Base-by-base conservation (phyloP, 2,113 vertebrate genomes). In the Poeciliopsis turrubarensis region DNA sequence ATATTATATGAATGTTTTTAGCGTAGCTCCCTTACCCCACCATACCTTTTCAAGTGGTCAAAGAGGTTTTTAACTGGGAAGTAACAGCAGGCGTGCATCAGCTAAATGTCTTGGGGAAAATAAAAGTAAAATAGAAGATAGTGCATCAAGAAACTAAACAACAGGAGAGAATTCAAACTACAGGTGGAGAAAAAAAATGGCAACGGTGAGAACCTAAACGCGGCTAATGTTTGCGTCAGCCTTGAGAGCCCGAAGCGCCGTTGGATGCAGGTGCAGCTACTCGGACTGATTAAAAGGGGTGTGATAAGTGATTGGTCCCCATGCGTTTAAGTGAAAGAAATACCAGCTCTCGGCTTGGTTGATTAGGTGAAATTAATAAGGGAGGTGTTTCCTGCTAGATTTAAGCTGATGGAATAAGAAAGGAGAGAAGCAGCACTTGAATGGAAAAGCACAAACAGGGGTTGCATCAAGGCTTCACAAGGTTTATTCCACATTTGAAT, bases 261-360 rank as follows among this genome's bases (percentile, higher is more conserved):
- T 54, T 66, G 41, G 65, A 30, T 72, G 77, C 78, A 89, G 83
- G 65, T 82, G 68, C 44, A 39, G 64, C 57, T 82, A 85, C 83
- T 78, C 82, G 82, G 67, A 79, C 37, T 87, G 84, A 89, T 86
- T 71, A 85, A 80, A 32, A 79, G 22, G 37, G 77, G 61, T 60
- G 26, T 70, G 69, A 78, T 79, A 71, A 73, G 70, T 68, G 72
- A 87, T 76, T 64, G 65, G 70, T 73, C 77, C 51, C 68, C 73
- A 13, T 31, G 68, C 32, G 47, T 19, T 1, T 37, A 34, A 70
- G 68, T 31, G 76, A 77, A 63, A 72, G 72, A 67, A 77, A 65
- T 29, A 62, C 67, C 26, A 64, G 84, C 76, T 80, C 62, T 27
- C 47, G 72, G 80, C 60, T 68, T 25, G 22, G 22, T 71, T 60